A percentile compares a stretch with the other conserved stretches of the same genome.
phyloP scores from a whole-genome alignment of 2,113 vertebrate species.

The Macquaria ambigua region DNA sequence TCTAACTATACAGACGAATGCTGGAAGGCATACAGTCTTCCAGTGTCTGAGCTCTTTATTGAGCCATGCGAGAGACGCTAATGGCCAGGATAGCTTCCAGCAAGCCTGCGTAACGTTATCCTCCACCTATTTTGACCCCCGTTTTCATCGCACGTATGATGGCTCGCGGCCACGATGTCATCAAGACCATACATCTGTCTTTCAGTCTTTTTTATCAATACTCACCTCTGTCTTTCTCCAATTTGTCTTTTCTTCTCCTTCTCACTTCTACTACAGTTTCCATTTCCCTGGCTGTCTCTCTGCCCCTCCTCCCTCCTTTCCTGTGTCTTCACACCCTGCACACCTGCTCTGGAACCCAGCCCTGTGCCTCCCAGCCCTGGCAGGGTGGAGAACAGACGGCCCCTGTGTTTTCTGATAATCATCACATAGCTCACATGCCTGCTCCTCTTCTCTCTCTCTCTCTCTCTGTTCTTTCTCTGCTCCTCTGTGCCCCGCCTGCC shows the following conservation, averaged over 20 bases:
- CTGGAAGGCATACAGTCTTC: constrained; percentile 67
- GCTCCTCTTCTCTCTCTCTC: constrained; percentile 59
- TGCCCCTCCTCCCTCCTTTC: background rate
- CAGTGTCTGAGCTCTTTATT: constrained; percentile 68
- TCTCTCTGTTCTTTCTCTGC: constrained; percentile 50
- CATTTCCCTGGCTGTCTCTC: constrained; percentile 32
- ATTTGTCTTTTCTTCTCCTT: constrained; percentile 50
- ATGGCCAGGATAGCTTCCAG: constrained; percentile 67
- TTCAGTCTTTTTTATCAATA: constrained; percentile 51
- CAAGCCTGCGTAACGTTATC: constrained; percentile 36
- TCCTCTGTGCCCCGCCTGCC: constrained; percentile 57
- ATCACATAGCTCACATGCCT: constrained; percentile 85
- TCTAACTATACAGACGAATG: constrained; percentile 65
- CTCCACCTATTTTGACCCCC: constrained; percentile 59
- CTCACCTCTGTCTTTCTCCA: constrained; percentile 36
- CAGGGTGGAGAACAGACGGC: constrained; percentile 78
- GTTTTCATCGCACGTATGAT: constrained; percentile 35
- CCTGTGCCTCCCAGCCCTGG: constrained; percentile 65
- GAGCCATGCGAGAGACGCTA: constrained; percentile 67
- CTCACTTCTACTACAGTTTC: constrained; percentile 34
- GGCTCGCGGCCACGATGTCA: constrained; percentile 41
- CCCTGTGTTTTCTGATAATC: constrained; percentile 84
- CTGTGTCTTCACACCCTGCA: constrained; percentile 57
- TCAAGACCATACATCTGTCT: constrained; percentile 38
- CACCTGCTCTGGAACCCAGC: constrained; percentile 82